Evolutionary conservation across 2,113 vertebrate genomes (phyloP).

Genomic region (Epinephelus lanceolatus): DNA sequence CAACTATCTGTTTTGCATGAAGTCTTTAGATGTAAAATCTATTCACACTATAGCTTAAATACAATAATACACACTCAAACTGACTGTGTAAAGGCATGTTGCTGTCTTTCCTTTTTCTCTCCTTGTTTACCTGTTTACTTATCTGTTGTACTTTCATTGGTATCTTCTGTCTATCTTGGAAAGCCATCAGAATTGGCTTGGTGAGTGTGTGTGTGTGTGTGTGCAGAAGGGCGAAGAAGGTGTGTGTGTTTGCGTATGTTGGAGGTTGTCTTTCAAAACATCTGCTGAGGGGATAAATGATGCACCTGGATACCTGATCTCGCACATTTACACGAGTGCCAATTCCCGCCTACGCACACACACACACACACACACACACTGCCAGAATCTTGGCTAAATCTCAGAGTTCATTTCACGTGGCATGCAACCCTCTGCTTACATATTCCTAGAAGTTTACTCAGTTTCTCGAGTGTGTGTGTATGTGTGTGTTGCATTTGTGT

Average conservation of each 20-base stretch:
- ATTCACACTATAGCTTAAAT: neutral
- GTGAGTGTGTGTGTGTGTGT: constrained; percentile 4
- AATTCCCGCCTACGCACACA: neutral
- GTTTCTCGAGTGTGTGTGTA: constrained; percentile 19
- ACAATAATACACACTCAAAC: neutral
- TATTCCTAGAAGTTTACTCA: constrained; percentile 35
- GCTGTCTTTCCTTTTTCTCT: neutral
- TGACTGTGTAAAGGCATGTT: neutral
- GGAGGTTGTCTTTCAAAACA: constrained; percentile 62
- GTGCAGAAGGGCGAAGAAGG: neutral
- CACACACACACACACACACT: neutral
- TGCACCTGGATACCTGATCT: constrained; percentile 55
- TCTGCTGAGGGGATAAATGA: constrained; percentile 62
- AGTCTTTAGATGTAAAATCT: neutral
- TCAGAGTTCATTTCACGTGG: constrained; percentile 40
- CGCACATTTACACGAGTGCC: constrained; percentile 12
- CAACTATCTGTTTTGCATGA: neutral
- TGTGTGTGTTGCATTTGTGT: constrained; percentile 11
- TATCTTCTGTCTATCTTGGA: neutral
- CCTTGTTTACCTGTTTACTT: neutral
- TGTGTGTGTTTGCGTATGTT: constrained; percentile 17
- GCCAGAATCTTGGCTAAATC: constrained; percentile 32
- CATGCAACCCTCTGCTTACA: constrained; percentile 27
- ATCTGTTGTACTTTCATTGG: neutral
- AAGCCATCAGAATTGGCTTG: constrained; percentile 24